A percentile compares a stretch with the other conserved stretches of the same genome.
phyloP scores from a whole-genome alignment of 2,797 vertebrate species.

The Phalanger gymnotis region DNA sequence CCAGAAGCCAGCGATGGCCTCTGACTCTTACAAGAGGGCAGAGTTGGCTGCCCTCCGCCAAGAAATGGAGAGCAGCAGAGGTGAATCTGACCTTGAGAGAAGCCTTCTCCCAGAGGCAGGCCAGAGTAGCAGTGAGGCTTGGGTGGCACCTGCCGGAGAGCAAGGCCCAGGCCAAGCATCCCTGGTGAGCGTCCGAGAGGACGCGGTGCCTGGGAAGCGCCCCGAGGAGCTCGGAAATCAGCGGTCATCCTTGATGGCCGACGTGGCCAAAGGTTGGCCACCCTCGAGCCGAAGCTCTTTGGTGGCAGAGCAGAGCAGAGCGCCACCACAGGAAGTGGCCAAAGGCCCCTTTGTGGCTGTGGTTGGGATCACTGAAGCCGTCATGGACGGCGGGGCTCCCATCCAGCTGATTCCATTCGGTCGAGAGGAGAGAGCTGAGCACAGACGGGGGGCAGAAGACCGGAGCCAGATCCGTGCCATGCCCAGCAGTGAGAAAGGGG shows the following conservation, averaged over 20 bases:
- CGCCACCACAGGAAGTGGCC: constrained; percentile 10
- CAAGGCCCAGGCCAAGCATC: constrained; percentile 55
- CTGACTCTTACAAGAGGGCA: constrained; percentile 32
- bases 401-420: constrained; percentile 74
- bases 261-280: constrained; percentile 64
- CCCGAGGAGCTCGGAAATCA: constrained; percentile 71
- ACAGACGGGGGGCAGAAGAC: constrained; percentile 71
- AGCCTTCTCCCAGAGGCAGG: constrained; percentile 61
- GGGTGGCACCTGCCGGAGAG: constrained; percentile 13
- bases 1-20: constrained; percentile 45
- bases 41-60: constrained; percentile 54
- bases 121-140: constrained; percentile 54
- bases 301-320: not conserved
- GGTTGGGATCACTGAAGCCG: constrained; percentile 70
- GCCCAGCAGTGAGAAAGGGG: constrained; percentile 59
- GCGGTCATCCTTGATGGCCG: constrained; percentile 72
- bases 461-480: constrained; percentile 56
- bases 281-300: constrained; percentile 45
- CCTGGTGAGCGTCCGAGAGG: not conserved
- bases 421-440: constrained; percentile 78
- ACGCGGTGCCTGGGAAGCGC: not conserved
- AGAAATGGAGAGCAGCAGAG: constrained; percentile 74
- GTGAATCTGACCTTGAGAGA: constrained; percentile 60
- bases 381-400: constrained; percentile 70
- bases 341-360: constrained; percentile 74